Evolutionary conservation across 2,797 vertebrate species (phyloP).

Genomic region (Poecile montanus): DNA sequence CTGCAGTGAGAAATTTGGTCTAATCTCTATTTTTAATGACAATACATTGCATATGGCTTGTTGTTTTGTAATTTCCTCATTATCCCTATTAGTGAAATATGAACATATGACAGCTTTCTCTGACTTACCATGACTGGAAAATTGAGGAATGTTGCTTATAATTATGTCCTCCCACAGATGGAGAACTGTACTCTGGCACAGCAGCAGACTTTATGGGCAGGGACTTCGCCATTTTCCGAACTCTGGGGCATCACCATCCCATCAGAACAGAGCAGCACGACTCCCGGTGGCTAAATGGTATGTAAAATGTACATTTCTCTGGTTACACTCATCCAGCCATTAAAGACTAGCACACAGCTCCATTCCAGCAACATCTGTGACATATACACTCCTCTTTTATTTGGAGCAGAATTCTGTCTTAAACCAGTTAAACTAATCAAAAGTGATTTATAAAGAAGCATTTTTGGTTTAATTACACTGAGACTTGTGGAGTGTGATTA

Average conservation of each 20-base stretch:
- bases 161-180: slow-evolving; percentile 81
- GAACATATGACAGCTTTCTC: slow-evolving; percentile 32
- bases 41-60: background rate
- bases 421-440: slow-evolving; percentile 15
- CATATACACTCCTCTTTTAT: background rate
- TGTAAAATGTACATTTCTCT: slow-evolving; percentile 46
- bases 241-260: slow-evolving; percentile 94
- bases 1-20: background rate
- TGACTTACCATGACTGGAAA: slow-evolving; percentile 48
- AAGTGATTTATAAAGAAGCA: slow-evolving; percentile 40
- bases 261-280: slow-evolving; percentile 98
- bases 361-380: background rate
- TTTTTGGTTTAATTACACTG: slow-evolving; percentile 34
- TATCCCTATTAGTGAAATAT: background rate
- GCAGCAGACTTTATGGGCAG: slow-evolving; percentile 99
- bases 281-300: slow-evolving; percentile 97
- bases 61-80: background rate
- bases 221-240: slow-evolving; percentile 98
- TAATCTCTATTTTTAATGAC: background rate
- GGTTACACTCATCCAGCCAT: background rate
- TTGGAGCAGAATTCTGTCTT: slow-evolving; percentile 24
- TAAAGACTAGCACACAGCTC: background rate
- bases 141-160: slow-evolving; percentile 18
- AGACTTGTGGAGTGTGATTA: slow-evolving; percentile 32
- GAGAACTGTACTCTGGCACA: slow-evolving; percentile 95